Evolutionary conservation across 2,888 invertebrate species (phyloP).

Genomic region (Nymphalis urticae): DNA sequence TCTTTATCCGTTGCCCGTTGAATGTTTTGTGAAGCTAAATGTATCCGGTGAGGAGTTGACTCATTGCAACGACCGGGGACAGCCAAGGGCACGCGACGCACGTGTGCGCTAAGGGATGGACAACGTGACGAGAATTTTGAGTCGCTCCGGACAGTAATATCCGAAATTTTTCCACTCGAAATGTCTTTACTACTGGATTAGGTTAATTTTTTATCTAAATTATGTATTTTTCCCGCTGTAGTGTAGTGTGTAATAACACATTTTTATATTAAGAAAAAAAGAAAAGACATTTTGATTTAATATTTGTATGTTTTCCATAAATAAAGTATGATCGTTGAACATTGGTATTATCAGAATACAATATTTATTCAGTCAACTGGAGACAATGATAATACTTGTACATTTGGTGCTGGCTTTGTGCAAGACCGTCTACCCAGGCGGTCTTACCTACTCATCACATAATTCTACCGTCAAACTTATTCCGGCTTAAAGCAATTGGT

Average conservation of each 20-base stretch:
- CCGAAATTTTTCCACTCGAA: conserved; percentile 17
- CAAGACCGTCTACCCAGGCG: too few species aligned
- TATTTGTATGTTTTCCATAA: too few species aligned
- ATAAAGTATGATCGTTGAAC: too few species aligned
- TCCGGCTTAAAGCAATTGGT: too few species aligned
- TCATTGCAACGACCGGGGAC: conserved; percentile 4
- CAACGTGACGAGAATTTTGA: conserved; percentile 4
- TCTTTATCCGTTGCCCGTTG: not conserved
- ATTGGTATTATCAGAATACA: too few species aligned
- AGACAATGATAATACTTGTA: too few species aligned
- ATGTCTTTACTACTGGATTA: conserved; percentile 12
- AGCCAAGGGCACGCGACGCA: conserved; percentile 9
- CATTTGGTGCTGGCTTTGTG: too few species aligned
- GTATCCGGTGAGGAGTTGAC: not conserved
- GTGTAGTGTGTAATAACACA: not conserved
- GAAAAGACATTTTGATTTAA: too few species aligned
- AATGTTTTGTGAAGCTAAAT: not conserved
- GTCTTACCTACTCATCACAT: too few species aligned
- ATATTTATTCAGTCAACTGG: too few species aligned
- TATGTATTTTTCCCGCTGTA: not conserved
- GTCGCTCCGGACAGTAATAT: not conserved
- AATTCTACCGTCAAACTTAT: too few species aligned
- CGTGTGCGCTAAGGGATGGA: conserved; percentile 7
- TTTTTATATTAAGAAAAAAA: not conserved
- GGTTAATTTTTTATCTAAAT: conserved; percentile 15